Percentiles rank a stretch among this genome's conserved stretches.
Conservation (phyloP, 2,113 vertebrate species). For the Sphaerodactylus townsendi region DNA sequence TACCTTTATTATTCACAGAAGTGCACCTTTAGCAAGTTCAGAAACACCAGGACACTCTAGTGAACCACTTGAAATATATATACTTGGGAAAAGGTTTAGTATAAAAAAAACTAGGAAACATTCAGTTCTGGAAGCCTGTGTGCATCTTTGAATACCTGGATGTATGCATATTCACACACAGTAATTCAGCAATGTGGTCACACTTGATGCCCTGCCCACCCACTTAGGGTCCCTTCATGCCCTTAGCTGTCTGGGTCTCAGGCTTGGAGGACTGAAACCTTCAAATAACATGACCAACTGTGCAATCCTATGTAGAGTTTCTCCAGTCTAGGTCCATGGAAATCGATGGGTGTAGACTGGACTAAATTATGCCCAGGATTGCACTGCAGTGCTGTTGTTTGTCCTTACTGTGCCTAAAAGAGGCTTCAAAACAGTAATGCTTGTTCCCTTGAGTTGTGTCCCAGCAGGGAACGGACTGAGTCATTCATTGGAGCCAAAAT, state of each 20-base stretch:
- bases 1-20: not conserved
- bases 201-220: not conserved
- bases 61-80: not conserved
- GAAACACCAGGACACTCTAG: too few relatives aligned
- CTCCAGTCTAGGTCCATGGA: too few relatives aligned
- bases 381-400: not conserved
- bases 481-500: conserved; percentile 27
- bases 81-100: not conserved
- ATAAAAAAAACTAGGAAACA: not conserved
- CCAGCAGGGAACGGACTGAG: not conserved
- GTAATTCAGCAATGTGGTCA: not conserved
- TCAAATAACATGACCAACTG: not conserved
- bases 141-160: not conserved
- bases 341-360: too few relatives aligned
- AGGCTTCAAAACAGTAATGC: not conserved
- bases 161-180: too few relatives aligned
- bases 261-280: not conserved
- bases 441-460: not conserved
- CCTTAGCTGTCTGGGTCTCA: not conserved
- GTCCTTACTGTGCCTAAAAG: not conserved
- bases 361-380: too few relatives aligned
- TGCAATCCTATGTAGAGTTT: too few relatives aligned
- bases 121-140: not conserved
- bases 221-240: not conserved
- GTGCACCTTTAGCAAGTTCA: not conserved